A percentile compares a stretch with the other conserved stretches of the same genome.
phyloP scores from a whole-genome alignment of 2,888 invertebrate genomes.

The Gymnocheta viridis region DNA sequence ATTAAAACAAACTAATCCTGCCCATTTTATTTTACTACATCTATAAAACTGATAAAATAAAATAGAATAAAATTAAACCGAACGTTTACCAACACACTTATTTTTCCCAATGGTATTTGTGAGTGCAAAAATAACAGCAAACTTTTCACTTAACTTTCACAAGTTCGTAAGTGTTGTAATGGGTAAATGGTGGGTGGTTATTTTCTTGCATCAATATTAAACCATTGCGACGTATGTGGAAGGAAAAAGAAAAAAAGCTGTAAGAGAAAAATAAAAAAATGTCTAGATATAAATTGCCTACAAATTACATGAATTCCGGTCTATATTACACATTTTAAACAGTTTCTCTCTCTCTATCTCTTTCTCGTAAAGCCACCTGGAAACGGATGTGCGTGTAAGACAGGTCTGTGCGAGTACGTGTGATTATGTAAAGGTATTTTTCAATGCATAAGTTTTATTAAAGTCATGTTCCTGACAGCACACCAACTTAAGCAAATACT shows the following conservation, averaged over 20 bases:
- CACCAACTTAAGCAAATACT: conserved; percentile 9
- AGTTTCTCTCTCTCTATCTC: too few relatives aligned
- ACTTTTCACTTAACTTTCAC: not conserved
- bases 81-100: not conserved
- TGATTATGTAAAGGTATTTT: not conserved
- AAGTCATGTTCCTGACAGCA: conserved; percentile 25
- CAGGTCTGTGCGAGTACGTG: not conserved
- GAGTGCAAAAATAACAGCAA: not conserved
- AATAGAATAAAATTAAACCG: too few relatives aligned
- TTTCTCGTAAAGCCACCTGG: not conserved
- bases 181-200: conserved; percentile 11
- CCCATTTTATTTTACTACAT: too few relatives aligned
- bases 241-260: conserved; percentile 23
- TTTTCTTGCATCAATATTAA: not conserved
- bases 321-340: conserved; percentile 66
- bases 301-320: conserved; percentile 71
- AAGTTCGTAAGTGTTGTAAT: not conserved
- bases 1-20: too few relatives aligned
- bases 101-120: not conserved
- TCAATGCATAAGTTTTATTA: conserved; percentile 32
- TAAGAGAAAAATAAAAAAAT: not conserved
- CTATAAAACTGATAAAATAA: too few relatives aligned
- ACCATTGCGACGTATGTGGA: not conserved
- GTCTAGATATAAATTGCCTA: conserved; percentile 69
- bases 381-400: not conserved